Base-by-base conservation (phyloP, 2,888 invertebrate species). In the Pyrochroa serraticornis region DNA sequence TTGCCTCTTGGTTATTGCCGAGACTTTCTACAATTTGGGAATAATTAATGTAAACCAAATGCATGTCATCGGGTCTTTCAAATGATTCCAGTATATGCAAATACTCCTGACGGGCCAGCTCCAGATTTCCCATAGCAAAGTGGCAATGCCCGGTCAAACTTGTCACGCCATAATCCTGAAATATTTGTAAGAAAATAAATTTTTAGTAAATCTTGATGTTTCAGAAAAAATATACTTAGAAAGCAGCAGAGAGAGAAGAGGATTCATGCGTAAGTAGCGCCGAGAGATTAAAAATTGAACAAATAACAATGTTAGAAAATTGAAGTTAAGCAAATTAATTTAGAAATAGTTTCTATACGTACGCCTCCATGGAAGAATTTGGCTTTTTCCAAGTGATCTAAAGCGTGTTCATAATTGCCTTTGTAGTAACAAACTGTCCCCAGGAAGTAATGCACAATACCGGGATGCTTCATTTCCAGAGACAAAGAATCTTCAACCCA, bases 141-240 rank as follows among this genome's bases (percentile, higher is more conserved):
- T 69, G 65, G 44, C 74, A 74, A 47, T 79, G 78, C 0, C 77
- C 79, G 8, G 70, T 67, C 37, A 79, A 65, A 30, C 70, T 58
- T 10, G 66, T 64, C 5, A 77, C 65, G 7, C 72, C 72, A 60
- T 71, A 73, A 65, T 77, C 73, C 76, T 76, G 57, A 37, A 66
- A 68, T 58, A 41, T 50, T 39, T 35, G n/a, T n/a, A n/a, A n/a
- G n/a, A n/a, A n/a, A n/a, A n/a, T n/a, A n/a, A n/a, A n/a, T n/a
- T n/a, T n/a, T n/a, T n/a, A n/a, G n/a, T 43, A 37, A n/a, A 50
- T 38, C 14, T 50, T 43, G n/a, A n/a, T n/a, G n/a, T n/a, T n/a
- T n/a, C n/a, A n/a, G n/a, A n/a, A n/a, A n/a, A n/a, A n/a, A n/a
- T n/a, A n/a, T n/a, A n/a, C n/a, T n/a, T n/a, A n/a, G n/a, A n/a